Base-by-base conservation (phyloP, 2,797 vertebrate species). In the Furcifer pardalis region DNA sequence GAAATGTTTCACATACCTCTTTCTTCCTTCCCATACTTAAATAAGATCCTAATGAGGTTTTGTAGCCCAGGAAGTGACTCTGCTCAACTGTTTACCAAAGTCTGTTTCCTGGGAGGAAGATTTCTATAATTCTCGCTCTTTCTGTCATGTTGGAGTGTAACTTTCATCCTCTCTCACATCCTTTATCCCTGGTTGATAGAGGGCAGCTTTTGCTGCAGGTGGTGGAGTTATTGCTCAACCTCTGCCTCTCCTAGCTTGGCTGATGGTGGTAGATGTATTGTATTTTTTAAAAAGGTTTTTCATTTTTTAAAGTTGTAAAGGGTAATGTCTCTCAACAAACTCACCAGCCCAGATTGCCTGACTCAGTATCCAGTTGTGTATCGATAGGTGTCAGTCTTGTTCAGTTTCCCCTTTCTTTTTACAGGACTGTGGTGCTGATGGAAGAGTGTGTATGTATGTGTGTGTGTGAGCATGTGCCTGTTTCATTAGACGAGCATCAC, bases 401-500 rank as follows among this genome's bases (percentile, higher is more conserved):
- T 63, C 32, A 37, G 1, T 78, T 37, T 32, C 7, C 63, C n/a
- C 3, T 23, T 56, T 7, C n/a, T 1, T 27, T 59, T 71, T 69
- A 19, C 32, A 15, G 25, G 35, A 21, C 10, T 17, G 19, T n/a
- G 62, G 49, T 59, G 42, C 65, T 56, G n/a, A 66, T 23, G 8
- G 25, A n/a, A 76, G 1, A 23, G 49, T 42, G 13, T 42, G 25
- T 59, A 25, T 56, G 25, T 59, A 32, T 52, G n/a, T 9, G 30
- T n/a, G 27, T 10, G 49, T 21, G 30, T 59, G 74, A 17, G 32
- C 17, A 21, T 37, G 74, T 12, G 46, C 42, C 15, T 25, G 72
- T 62, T 40, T 86, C 19, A 77, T 85, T 2, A 4, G 77, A 9
- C 66, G 87, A 86, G 85, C 87, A 88, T 91, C 80, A 30, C 73